Evolutionary conservation across 2,113 vertebrate species (phyloP), one percentile per base, ranked within the genome.

Genomic region (Tupaia chinensis): DNA sequence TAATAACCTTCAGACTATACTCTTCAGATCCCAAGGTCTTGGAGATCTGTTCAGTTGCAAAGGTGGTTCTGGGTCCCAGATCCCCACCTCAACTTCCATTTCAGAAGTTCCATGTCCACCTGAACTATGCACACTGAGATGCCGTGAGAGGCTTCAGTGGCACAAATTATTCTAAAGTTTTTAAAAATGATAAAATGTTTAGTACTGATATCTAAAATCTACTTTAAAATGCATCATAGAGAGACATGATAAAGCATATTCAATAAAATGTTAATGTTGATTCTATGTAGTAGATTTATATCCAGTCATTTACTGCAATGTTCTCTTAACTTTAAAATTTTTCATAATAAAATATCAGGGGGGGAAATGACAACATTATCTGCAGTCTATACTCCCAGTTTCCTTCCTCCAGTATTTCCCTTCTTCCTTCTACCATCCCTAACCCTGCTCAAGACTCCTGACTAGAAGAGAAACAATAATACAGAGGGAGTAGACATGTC

Each of bases 91-190:
- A 10, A 6, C 25, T 9, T n/a, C 27, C 11, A 68, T 54, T 5
- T 15, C n/a, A 25, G 56, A 27, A 16, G 8, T 29, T 44, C 58
- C 8, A 12, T 19, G 20, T 54, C n/a, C 58, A 13, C 23, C 65
- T 29, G 17, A 53, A n/a, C 27, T 16, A 13, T 13, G 22, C 2
- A 3, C 19, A 1, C 0, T 1, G 61, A 20, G 17, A n/a, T 66
- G 1, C 7, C 72, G 54, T 2, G 15, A 8, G 23, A 10, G 25
- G 63, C 29, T 29, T 76, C 54, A 27, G 34, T 1, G 27, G 16
- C 76, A 34, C 2, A 34, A 12, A 11, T 13, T 22, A 81, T 66
- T 87, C 77, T 25, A 65, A 93, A 60, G 25, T 32, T 44, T 29
- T 10, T 54, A 56, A 22, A 83, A 79, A 56, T 1, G 1, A 23